Evolutionary conservation across 2,113 vertebrate species (phyloP).

Genomic region (Monarcha castaneiventris): DNA sequence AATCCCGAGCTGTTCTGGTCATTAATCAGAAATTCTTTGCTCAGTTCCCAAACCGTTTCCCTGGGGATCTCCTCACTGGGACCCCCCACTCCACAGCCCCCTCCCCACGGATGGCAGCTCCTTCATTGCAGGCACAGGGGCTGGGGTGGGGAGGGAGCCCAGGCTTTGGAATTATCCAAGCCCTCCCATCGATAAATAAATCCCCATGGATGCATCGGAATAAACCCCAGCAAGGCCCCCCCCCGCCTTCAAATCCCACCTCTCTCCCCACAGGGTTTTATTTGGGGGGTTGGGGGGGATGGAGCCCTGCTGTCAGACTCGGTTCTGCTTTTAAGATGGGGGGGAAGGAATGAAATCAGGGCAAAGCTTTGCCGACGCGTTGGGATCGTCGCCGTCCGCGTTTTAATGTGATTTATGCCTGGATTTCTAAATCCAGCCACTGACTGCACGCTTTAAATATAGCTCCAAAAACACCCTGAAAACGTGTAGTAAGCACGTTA

Average conservation of each 20-base stretch:
- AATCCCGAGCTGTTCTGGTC: not conserved
- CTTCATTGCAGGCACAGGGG: not conserved
- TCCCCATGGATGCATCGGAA: not conserved
- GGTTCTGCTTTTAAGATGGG: not conserved
- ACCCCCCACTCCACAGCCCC: not conserved
- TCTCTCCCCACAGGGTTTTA: not conserved
- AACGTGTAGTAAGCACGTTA: not conserved
- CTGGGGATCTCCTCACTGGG: not conserved
- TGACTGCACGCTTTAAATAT: constrained; percentile 19
- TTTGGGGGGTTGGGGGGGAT: not conserved
- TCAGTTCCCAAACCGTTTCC: constrained; percentile 7
- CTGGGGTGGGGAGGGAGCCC: not conserved
- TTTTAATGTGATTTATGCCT: constrained; percentile 31
- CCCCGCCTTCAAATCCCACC: not conserved
- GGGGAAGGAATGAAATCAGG: not conserved
- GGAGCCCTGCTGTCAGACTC: not conserved
- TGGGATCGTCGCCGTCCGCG: not conserved
- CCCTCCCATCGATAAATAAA: not conserved
- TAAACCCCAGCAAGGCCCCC: not conserved
- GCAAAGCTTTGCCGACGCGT: not conserved
- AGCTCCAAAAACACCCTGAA: constrained; percentile 5
- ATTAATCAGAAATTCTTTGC: constrained; percentile 9
- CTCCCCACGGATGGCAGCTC: not conserved
- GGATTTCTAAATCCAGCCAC: constrained; percentile 30
- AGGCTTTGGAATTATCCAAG: not conserved